Conservation (phyloP, 2,113 vertebrate genomes). For the Cololabis saira region DNA sequence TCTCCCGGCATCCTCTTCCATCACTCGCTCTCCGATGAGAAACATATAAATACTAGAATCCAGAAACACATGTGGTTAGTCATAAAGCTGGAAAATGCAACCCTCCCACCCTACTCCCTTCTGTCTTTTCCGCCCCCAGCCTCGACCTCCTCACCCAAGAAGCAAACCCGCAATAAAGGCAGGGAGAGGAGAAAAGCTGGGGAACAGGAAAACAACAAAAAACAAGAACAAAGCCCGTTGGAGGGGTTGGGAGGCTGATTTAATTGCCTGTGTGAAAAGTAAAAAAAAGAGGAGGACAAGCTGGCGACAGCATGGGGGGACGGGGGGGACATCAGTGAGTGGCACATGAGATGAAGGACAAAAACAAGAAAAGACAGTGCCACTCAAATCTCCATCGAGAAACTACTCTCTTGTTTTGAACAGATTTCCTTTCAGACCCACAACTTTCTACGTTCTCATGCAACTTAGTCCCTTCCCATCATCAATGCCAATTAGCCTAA, state of each 20-base stretch:
- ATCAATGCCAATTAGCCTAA: conserved; percentile 67
- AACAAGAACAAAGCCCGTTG: conserved; percentile 61
- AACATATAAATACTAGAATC: conserved; percentile 83
- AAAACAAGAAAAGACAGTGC: conserved; percentile 49
- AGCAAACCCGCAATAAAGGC: conserved; percentile 70
- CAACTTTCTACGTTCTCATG: conserved; percentile 54
- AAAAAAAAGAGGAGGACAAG: conserved; percentile 60
- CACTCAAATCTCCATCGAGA: neutral
- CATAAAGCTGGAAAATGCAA: conserved; percentile 77
- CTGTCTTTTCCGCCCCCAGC: conserved; percentile 52
- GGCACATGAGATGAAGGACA: conserved; percentile 39
- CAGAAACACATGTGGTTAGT: conserved; percentile 82
- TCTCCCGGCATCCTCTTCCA: conserved; percentile 60
- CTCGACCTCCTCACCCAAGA: conserved; percentile 66
- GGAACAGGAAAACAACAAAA: conserved; percentile 62
- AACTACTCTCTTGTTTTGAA: neutral
- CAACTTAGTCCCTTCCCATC: conserved; percentile 56
- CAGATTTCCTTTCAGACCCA: neutral
- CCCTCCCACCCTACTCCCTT: conserved; percentile 14
- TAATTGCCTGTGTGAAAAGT: conserved; percentile 68
- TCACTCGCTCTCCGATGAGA: conserved; percentile 81
- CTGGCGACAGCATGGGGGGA: conserved; percentile 51
- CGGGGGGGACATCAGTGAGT: conserved; percentile 31
- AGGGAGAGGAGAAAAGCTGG: conserved; percentile 50
- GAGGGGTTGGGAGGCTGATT: conserved; percentile 65